Percentiles rank a stretch among this genome's conserved stretches.
Conservation (phyloP, 2,113 vertebrate species). For the Eublepharis macularius region DNA sequence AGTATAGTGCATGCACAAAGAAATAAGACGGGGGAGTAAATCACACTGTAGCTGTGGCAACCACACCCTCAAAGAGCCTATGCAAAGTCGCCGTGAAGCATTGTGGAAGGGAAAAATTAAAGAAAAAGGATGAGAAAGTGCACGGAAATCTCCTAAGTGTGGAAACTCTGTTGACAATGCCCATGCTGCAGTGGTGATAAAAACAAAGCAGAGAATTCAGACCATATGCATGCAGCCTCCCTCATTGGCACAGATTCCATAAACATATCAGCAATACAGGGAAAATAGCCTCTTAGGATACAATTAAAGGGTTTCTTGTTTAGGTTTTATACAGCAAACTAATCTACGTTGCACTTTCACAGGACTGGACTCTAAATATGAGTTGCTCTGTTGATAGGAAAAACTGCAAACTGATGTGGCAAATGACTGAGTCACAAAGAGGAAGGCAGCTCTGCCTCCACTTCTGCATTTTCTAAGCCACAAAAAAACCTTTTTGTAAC, state of each 20-base stretch:
- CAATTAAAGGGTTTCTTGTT: not conserved
- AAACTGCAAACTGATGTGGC: not conserved
- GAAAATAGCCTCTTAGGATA: not conserved
- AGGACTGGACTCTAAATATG: not conserved
- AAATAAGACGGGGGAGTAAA: no score
- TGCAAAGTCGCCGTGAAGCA: no score
- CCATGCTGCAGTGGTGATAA: no score
- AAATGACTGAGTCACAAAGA: not conserved
- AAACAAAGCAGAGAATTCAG: no score
- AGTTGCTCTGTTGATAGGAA: not conserved
- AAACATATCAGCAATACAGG: not conserved
- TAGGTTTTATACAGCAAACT: not conserved
- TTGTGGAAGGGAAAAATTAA: no score
- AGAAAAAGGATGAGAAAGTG: no score
- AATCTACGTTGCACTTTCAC: not conserved
- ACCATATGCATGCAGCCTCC: no score
- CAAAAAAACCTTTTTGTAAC: not conserved
- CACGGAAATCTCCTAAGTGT: no score
- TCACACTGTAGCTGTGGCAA: no score
- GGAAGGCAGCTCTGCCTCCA: not conserved
- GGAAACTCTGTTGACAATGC: no score
- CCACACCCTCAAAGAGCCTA: no score
- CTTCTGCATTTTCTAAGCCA: slow-evolving; percentile 24
- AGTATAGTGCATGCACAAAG: no score
- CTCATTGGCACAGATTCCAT: not conserved